Evolutionary conservation across 2,797 vertebrate genomes (phyloP).

Genomic region (Platyrinchus mystaceus): DNA sequence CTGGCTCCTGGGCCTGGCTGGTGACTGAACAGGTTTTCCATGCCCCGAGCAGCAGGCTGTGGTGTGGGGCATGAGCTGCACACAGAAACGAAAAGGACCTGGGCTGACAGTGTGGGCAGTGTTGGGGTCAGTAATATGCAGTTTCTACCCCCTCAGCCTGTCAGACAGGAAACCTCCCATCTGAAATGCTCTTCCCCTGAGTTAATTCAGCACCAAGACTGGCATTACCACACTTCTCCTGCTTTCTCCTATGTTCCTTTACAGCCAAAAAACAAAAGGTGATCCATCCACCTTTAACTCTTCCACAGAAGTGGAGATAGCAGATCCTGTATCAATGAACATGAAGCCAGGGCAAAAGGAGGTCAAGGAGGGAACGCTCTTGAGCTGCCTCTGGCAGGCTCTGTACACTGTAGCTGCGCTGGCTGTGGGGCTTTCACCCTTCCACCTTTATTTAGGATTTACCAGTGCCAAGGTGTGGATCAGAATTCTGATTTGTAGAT

Average conservation of each 20-base stretch:
- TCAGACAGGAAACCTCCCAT: not conserved
- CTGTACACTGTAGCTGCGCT: not conserved
- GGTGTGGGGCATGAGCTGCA: not conserved
- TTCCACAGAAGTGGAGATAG: not conserved
- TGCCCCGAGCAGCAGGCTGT: not conserved
- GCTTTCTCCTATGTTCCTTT: not conserved
- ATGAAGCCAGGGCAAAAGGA: not conserved
- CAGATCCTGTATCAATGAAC: not conserved
- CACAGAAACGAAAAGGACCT: not conserved
- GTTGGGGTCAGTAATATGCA: not conserved
- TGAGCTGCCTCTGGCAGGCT: not conserved
- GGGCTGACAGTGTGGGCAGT: accelerated
- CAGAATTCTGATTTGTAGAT: not conserved
- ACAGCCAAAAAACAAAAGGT: not conserved
- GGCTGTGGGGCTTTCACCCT: not conserved
- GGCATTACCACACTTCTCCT: not conserved
- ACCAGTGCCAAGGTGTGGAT: too few relatives aligned
- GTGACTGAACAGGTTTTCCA: not conserved
- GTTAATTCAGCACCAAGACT: not conserved
- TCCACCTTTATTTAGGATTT: not conserved
- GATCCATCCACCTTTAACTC: not conserved
- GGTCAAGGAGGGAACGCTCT: not conserved
- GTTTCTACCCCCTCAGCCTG: not conserved
- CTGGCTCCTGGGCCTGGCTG: not conserved
- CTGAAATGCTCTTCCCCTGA: not conserved